Percentiles rank a stretch among this genome's conserved stretches.
Conservation (phyloP, 2,797 vertebrate species). For the Euphonia xanthogaster region DNA sequence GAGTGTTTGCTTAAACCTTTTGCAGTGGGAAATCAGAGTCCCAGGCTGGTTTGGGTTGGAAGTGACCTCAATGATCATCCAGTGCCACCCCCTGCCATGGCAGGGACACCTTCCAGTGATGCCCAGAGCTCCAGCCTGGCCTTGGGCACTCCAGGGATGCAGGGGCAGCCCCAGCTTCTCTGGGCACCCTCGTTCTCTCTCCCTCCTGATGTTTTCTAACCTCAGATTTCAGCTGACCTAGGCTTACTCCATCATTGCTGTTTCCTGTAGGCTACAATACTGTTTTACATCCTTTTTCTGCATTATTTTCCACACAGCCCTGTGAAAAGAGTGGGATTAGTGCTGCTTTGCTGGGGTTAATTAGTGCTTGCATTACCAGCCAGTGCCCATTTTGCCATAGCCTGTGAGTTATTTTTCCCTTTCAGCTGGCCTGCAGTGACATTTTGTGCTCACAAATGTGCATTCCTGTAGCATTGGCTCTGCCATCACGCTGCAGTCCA, state of each 20-base stretch:
- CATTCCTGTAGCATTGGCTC: neutral
- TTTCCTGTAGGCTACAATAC: neutral
- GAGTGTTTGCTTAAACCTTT: neutral
- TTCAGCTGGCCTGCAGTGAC: neutral
- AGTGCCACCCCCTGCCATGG: too few species aligned
- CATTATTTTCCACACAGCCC: neutral
- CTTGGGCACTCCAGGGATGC: neutral
- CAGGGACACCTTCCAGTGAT: neutral
- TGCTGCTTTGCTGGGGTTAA: neutral
- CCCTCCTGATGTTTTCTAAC: neutral
- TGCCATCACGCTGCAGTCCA: neutral
- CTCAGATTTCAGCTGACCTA: neutral
- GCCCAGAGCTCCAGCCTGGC: neutral
- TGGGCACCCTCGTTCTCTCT: neutral
- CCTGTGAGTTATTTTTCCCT: neutral
- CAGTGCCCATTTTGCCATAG: neutral
- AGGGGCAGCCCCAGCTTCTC: neutral
- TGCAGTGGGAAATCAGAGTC: neutral
- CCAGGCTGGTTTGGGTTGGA: neutral
- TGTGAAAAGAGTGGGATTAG: neutral
- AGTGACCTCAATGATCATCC: accelerated
- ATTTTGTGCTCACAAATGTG: neutral
- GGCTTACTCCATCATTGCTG: neutral
- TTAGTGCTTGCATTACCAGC: neutral
- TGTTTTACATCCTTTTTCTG: neutral